A percentile compares a stretch with the other conserved stretches of the same genome.
Evolutionary conservation across 2,113 vertebrate species (phyloP).

Genomic region (Manacus vitellinus): DNA sequence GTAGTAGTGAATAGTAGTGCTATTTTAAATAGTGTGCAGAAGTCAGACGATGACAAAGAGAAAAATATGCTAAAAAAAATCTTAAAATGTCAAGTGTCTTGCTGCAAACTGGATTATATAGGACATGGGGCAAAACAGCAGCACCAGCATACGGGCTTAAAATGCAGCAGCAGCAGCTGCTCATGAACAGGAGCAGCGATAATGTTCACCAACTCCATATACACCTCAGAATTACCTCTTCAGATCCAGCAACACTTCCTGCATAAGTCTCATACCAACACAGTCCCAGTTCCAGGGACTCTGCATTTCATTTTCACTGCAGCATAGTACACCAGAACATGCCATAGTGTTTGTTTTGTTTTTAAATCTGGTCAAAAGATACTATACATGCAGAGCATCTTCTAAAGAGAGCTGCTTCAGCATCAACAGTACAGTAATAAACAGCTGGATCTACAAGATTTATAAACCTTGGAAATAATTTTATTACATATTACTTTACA

Average conservation of each 20-base stretch:
- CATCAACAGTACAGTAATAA: background rate
- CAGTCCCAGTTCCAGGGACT: no score
- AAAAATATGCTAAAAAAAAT: background rate
- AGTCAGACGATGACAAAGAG: background rate
- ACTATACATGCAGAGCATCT: background rate
- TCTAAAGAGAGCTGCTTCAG: background rate
- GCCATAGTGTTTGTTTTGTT: background rate
- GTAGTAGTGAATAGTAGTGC: background rate
- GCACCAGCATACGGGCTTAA: background rate
- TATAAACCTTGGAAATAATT: background rate
- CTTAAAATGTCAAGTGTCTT: background rate
- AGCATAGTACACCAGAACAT: background rate
- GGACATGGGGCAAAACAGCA: background rate
- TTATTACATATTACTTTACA: background rate
- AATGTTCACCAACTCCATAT: accelerated
- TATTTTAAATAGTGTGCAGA: background rate
- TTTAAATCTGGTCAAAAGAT: background rate
- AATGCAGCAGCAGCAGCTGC: background rate
- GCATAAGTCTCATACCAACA: background rate
- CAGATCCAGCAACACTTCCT: background rate
- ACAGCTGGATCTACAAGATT: background rate
- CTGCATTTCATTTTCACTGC: background rate
- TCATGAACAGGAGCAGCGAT: background rate
- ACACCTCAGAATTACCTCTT: background rate
- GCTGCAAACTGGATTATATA: background rate